Conservation (phyloP, 1,140 invertebrate genomes). For the Tetragnatha versicolor region DNA sequence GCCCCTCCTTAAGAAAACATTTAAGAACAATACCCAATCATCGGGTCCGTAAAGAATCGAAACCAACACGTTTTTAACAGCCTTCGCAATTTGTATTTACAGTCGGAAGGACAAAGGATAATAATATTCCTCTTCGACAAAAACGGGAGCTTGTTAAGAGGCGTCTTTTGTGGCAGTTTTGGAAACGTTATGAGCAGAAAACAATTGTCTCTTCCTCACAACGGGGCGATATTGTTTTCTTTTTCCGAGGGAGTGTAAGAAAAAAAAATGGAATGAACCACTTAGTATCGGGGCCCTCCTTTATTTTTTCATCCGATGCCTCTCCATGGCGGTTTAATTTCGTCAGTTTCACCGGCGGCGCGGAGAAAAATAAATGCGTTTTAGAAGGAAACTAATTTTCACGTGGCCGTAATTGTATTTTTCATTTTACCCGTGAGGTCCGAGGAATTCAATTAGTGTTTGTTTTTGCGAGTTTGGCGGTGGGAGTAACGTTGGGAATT, state of each 20-base stretch:
- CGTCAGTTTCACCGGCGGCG: slow-evolving; percentile 12
- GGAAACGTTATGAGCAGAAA: neutral
- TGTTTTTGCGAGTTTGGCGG: neutral
- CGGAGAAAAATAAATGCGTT: slow-evolving; percentile 24
- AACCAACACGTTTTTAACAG: slow-evolving; percentile 7
- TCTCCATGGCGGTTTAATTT: slow-evolving; percentile 3
- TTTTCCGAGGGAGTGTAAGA: neutral
- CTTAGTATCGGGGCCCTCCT: neutral
- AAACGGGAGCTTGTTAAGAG: neutral
- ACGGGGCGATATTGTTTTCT: neutral
- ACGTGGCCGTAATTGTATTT: neutral
- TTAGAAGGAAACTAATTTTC: slow-evolving; percentile 23
- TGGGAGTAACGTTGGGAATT: too few relatives aligned
- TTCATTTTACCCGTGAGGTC: slow-evolving; percentile 13
- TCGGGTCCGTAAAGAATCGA: too few relatives aligned
- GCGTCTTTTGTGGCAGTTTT: neutral
- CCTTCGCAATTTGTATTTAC: neutral
- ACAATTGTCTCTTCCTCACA: neutral
- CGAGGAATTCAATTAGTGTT: neutral
- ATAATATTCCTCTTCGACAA: slow-evolving; percentile 7
- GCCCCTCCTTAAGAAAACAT: slow-evolving; percentile 5
- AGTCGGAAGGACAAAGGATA: slow-evolving; percentile 17
- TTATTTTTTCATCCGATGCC: neutral
- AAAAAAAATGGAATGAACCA: neutral
- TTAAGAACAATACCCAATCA: neutral